Evolutionary conservation across 2,113 vertebrate genomes (phyloP).

Genomic region (Procavia capensis): DNA sequence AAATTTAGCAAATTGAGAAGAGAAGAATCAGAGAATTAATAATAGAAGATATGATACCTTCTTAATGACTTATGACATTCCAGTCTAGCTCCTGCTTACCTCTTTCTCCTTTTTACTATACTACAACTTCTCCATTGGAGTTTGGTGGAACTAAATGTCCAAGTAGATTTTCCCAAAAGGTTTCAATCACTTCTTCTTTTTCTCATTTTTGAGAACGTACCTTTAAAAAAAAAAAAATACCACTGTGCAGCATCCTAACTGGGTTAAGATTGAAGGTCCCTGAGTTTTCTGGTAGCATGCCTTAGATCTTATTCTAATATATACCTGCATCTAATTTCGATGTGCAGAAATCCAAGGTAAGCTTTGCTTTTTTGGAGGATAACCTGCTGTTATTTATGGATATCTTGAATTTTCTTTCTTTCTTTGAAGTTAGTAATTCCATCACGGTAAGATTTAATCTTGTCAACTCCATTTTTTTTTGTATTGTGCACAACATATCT

Average conservation of each 20-base stretch:
- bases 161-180: not conserved
- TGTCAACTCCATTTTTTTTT: not conserved
- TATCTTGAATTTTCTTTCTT: not conserved
- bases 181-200: not conserved
- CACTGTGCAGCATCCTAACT: not conserved
- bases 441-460: conserved; percentile 1
- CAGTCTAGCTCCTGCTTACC: not conserved
- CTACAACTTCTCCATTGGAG: not conserved
- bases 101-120: not conserved
- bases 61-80: not conserved
- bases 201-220: not conserved
- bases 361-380: conserved; percentile 28
- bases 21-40: not conserved
- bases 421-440: conserved; percentile 27
- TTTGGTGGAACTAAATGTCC: not conserved
- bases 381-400: not conserved
- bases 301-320: not conserved
- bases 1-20: not conserved
- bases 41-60: not conserved
- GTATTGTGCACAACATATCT: not conserved
- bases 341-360: not conserved
- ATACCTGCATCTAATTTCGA: not conserved
- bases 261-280: not conserved
- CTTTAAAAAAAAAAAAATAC: too few species aligned
- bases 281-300: not conserved